Percentiles rank a stretch among this genome's conserved stretches.
Conservation (phyloP, 2,888 invertebrate species). For the Caenorhabditis parvicauda region DNA sequence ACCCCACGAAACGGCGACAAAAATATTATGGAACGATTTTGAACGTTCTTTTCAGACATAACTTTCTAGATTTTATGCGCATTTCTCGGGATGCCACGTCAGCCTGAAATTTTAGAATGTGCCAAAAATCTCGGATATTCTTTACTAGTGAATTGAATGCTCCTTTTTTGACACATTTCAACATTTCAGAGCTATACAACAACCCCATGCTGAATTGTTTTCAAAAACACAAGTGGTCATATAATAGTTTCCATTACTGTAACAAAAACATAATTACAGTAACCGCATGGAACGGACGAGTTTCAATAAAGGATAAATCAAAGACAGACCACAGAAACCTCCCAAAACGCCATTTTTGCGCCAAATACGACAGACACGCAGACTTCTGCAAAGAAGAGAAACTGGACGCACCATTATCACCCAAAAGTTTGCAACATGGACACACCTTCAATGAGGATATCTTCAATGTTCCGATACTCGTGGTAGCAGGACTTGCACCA, state of each 20-base stretch:
- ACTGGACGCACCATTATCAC: constrained; percentile 63
- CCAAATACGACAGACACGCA: constrained; percentile 65
- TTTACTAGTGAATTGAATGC: too few relatives aligned
- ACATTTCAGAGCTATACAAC: too few relatives aligned
- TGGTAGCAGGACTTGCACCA: constrained; percentile 66
- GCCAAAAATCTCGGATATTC: too few relatives aligned
- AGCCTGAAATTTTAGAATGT: too few relatives aligned
- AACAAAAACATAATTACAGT: constrained; percentile 10
- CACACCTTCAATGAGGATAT: constrained; percentile 59
- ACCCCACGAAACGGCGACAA: too few relatives aligned
- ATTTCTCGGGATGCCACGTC: too few relatives aligned
- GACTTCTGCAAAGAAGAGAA: constrained; percentile 63
- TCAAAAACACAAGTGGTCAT: too few relatives aligned
- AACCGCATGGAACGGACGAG: constrained; percentile 26
- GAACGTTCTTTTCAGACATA: too few relatives aligned
- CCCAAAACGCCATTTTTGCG: constrained; percentile 64
- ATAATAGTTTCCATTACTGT: not conserved
- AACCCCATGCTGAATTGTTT: too few relatives aligned
- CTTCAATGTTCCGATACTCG: constrained; percentile 65
- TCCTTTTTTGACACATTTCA: too few relatives aligned
- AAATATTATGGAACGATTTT: too few relatives aligned
- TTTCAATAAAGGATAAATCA: constrained; percentile 29
- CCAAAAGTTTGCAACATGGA: constrained; percentile 63
- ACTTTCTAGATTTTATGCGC: too few relatives aligned
- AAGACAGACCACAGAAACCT: constrained; percentile 62